phyloP scores from a whole-genome alignment of 2,113 vertebrate species.

The Isichthys henryi region DNA sequence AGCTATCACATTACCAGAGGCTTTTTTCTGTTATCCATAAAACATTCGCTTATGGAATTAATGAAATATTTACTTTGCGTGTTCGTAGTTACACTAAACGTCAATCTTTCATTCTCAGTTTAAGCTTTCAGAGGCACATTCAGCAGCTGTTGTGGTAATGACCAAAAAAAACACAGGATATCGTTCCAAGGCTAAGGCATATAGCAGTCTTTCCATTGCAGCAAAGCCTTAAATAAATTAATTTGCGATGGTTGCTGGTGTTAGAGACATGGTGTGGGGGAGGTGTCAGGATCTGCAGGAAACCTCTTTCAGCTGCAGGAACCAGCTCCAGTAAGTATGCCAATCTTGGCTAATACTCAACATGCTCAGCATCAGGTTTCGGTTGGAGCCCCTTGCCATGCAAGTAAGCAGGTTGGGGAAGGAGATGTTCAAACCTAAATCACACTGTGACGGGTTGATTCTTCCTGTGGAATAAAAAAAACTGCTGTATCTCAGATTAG shows the following conservation, averaged over 20 bases:
- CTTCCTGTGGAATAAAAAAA: not conserved
- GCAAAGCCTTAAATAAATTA: not conserved
- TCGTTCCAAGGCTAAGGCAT: constrained; percentile 2
- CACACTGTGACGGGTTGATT: not conserved
- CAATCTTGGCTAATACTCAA: constrained; percentile 3
- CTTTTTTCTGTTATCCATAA: not conserved
- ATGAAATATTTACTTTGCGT: not conserved
- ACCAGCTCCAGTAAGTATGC: not conserved
- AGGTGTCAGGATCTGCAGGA: not conserved
- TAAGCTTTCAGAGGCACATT: constrained; percentile 3
- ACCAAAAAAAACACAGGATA: not conserved
- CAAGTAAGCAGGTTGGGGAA: not conserved
- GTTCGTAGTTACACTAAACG: not conserved
- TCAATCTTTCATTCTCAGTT: not conserved
- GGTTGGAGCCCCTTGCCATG: not conserved
- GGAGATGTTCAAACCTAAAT: not conserved
- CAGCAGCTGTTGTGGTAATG: not conserved
- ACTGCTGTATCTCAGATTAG: not conserved
- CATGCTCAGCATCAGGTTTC: not conserved
- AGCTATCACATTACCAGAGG: not conserved
- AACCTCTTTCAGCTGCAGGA: not conserved
- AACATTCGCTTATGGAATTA: not conserved
- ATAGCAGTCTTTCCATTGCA: constrained; percentile 7
- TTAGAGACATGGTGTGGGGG: not conserved
- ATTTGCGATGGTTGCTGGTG: not conserved